Conservation (phyloP, 1,140 invertebrate species). For the Lordiphosa mommai region DNA sequence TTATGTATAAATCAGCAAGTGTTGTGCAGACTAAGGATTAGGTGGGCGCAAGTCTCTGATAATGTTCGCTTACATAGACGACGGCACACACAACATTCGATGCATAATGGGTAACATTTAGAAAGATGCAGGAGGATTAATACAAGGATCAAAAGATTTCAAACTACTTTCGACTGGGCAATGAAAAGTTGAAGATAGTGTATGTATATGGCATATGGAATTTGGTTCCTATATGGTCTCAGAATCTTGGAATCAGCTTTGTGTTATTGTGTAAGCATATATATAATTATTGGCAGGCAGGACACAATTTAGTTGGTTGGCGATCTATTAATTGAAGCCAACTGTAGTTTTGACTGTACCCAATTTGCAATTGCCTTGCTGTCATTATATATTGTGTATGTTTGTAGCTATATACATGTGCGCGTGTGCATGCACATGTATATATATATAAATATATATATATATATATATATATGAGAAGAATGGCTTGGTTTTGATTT, state of each 20-base stretch:
- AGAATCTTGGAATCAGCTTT: neutral
- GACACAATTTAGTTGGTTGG: slow-evolving; percentile 1
- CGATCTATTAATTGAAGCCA: neutral
- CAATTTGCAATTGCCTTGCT: neutral
- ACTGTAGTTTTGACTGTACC: neutral
- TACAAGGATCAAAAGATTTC: too few relatives aligned
- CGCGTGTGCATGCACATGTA: neutral
- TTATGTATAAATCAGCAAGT: too few relatives aligned
- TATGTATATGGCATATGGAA: neutral
- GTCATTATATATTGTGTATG: neutral
- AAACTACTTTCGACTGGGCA: neutral
- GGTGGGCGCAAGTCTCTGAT: too few relatives aligned
- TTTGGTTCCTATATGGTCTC: neutral
- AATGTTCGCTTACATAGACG: too few relatives aligned
- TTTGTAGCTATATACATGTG: neutral
- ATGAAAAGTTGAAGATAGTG: slow-evolving; percentile 1
- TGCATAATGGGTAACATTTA: too few relatives aligned
- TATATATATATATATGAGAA: neutral
- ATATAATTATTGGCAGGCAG: slow-evolving; percentile 1
- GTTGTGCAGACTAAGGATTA: too few relatives aligned
- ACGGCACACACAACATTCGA: too few relatives aligned
- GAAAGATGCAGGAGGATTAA: too few relatives aligned
- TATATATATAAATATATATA: too few relatives aligned
- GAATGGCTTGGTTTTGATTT: slow-evolving; percentile 3
- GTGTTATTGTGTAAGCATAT: neutral